A percentile compares a stretch with the other conserved stretches of the same genome.
phyloP scores from a whole-genome alignment of 2,888 invertebrate genomes.

The Craniophora ligustri region DNA sequence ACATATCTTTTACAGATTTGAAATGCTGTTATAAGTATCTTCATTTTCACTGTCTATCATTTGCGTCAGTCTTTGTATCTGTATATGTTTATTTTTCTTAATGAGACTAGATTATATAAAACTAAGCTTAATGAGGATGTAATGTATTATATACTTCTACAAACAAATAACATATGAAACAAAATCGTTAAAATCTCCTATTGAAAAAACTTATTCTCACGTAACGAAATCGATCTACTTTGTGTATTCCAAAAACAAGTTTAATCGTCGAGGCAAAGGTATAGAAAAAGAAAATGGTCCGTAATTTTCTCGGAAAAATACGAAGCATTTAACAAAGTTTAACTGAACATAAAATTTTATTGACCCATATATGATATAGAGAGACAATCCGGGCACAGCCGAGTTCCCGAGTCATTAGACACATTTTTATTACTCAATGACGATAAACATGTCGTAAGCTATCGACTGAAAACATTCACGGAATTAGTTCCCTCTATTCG shows the following conservation, averaged over 20 bases:
- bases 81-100: too few relatives aligned
- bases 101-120: too few relatives aligned
- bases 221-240: too few relatives aligned
- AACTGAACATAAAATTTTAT: conserved; percentile 88
- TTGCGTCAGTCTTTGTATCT: too few relatives aligned
- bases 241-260: conserved; percentile 7
- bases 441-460: conserved; percentile 87
- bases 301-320: conserved; percentile 64
- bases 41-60: too few relatives aligned
- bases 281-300: conserved; percentile 40
- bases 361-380: conserved; percentile 87
- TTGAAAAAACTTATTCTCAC: too few relatives aligned
- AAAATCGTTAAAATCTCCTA: too few relatives aligned
- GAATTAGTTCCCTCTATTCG: conserved; percentile 81
- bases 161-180: too few relatives aligned
- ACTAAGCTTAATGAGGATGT: too few relatives aligned
- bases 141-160: too few relatives aligned
- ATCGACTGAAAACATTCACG: conserved; percentile 86
- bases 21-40: too few relatives aligned
- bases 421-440: conserved; percentile 86
- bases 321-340: conserved; percentile 83
- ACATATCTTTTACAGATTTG: neutral
- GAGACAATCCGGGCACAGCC: conserved; percentile 80
- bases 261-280: conserved; percentile 25
- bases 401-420: conserved; percentile 85